Base-by-base conservation (phyloP, 2,797 vertebrate genomes). In the Pseudomugil tenellus region DNA sequence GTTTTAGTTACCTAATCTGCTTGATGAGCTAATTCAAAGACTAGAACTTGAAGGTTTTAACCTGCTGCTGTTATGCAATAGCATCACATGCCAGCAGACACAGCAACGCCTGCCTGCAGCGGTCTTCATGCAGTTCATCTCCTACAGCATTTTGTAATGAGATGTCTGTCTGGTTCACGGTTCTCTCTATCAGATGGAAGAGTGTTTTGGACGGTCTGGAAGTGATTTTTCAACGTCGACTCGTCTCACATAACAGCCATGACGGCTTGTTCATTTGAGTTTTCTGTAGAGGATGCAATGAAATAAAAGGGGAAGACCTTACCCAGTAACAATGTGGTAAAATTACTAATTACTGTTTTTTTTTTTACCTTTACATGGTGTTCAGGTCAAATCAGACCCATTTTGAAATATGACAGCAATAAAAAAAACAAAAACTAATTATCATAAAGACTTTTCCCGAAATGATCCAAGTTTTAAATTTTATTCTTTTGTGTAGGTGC, bases 191-290 rank as follows among this genome's bases (percentile, higher is more conserved):
- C 70, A 70, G 77, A 85, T 80, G 60, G 58, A 60, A 76, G 19
- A 64, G 23, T 67, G 61, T 63, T 83, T 32, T 66, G 39, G 55
- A 74, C 53, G 35, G 72, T 76, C 71, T 90, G 70, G 73, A 85
- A 66, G 78, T 35, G 67, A 70, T 90, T 72, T 80, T 79, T 65
- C 6, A 3, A 60, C 65, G 74, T 64, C 68, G 54, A 37, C 59
- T 74, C 54, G 83, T 87, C 84, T 84, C 80, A 74, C 74, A n/a
- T 84, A 85, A 87, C 37, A 74, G 26, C 76, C 49, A 19, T 74
- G 61, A 72, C 71, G 60, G 63, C 55, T 21, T 65, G 46, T 71
- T 77, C 58, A 77, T 61, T 67, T 61, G 61, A 61, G 43, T 79
- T 67, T 66, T 67, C 63, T 61, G 26, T 65, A 54, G 13, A 14